phyloP scores from a whole-genome alignment of 2,888 invertebrate species.

The Athalia cordata region DNA sequence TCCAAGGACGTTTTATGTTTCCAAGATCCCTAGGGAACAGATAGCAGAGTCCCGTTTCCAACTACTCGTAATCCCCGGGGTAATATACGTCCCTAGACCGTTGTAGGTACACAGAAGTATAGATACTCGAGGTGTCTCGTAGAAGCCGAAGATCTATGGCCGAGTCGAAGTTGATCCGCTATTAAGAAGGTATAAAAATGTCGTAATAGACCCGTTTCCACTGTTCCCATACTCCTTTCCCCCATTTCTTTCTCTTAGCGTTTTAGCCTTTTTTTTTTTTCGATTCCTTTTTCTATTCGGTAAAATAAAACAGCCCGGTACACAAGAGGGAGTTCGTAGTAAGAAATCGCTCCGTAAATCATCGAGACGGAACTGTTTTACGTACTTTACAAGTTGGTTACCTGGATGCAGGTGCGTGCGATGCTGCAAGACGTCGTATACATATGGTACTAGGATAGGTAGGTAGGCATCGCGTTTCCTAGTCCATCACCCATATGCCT shows the following conservation, averaged over 20 bases:
- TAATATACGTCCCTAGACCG: too few relatives aligned
- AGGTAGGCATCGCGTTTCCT: background rate
- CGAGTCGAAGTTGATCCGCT: too few relatives aligned
- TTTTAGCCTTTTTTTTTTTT: background rate
- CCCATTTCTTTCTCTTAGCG: background rate
- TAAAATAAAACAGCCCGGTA: background rate
- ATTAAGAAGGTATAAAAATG: too few relatives aligned
- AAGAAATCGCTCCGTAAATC: conserved; percentile 18
- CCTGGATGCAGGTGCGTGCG: background rate
- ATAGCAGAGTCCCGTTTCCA: too few relatives aligned
- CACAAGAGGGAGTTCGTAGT: background rate
- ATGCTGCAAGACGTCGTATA: background rate
- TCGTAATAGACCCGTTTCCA: background rate
- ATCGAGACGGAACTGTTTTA: background rate
- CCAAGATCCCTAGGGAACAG: too few relatives aligned
- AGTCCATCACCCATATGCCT: background rate
- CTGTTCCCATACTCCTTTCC: background rate
- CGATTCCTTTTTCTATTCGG: conserved; percentile 1
- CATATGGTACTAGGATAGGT: background rate
- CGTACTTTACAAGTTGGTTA: background rate
- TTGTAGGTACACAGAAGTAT: too few relatives aligned
- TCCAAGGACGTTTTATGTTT: too few relatives aligned
- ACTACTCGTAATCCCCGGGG: too few relatives aligned
- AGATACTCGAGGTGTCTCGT: too few relatives aligned
- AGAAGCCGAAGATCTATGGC: too few relatives aligned